A percentile compares a stretch with the other conserved stretches of the same genome.
Conservation (phyloP, 2,797 vertebrate species). For the Takifugu ocellatus region DNA sequence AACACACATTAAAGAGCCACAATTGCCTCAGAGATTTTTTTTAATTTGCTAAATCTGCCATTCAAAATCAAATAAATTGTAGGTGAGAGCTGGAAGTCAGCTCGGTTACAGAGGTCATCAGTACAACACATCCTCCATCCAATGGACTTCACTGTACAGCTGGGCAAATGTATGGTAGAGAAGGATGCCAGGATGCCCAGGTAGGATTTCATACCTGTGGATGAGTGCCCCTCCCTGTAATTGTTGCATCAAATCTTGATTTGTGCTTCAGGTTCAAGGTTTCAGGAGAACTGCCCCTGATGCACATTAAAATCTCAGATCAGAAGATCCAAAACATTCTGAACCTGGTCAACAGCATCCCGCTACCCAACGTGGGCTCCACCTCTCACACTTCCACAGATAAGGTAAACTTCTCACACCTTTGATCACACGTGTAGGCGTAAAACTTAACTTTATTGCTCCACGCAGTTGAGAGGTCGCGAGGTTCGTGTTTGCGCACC, state of each 20-base stretch:
- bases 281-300: slow-evolving; percentile 87
- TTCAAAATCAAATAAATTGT: background rate
- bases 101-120: slow-evolving; percentile 81
- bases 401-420: slow-evolving; percentile 68
- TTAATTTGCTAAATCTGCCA: slow-evolving; percentile 61
- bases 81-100: slow-evolving; percentile 88
- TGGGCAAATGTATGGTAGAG: slow-evolving; percentile 94
- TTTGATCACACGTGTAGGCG: too few relatives aligned
- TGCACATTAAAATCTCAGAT: slow-evolving; percentile 89
- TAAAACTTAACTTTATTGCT: too few relatives aligned
- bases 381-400: slow-evolving; percentile 65
- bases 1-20: background rate
- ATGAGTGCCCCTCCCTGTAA: background rate
- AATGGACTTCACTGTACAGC: slow-evolving; percentile 86
- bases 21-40: background rate
- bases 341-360: slow-evolving; percentile 84
- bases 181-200: slow-evolving; percentile 89
- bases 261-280: slow-evolving; percentile 84
- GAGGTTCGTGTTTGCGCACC: too few relatives aligned
- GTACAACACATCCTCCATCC: slow-evolving; percentile 87
- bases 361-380: slow-evolving; percentile 76
- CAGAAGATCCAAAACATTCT: slow-evolving; percentile 84
- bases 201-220: slow-evolving; percentile 54
- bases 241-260: rapidly evolving
- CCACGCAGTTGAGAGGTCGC: too few relatives aligned